A percentile compares a stretch with the other conserved stretches of the same genome.
phyloP scores from a whole-genome alignment of 2,113 vertebrate genomes.

The Dascyllus trimaculatus region DNA sequence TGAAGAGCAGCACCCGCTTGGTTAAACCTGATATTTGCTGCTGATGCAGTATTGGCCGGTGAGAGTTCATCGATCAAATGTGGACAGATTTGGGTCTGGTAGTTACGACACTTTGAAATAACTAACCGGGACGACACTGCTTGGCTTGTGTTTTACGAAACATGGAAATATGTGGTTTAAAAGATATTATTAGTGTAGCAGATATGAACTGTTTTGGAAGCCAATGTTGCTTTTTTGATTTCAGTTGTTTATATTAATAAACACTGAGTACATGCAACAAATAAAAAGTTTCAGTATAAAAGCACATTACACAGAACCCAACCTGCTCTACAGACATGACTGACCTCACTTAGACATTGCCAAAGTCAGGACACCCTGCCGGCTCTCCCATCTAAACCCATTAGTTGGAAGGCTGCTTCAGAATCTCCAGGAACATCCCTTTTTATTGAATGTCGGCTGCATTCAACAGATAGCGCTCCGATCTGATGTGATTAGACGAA shows the following conservation, averaged over 20 bases:
- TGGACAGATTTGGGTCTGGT: constrained; percentile 63
- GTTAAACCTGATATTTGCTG: constrained; percentile 45
- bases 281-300: not conserved
- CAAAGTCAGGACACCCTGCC: constrained; percentile 32
- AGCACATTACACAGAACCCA: constrained; percentile 18
- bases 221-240: not conserved
- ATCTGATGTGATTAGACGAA: constrained; percentile 47
- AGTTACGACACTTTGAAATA: constrained; percentile 24
- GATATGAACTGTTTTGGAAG: not conserved
- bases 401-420: constrained; percentile 46
- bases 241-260: not conserved
- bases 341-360: constrained; percentile 31
- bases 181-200: not conserved
- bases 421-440: constrained; percentile 10
- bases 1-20: constrained; percentile 4
- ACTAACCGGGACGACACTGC: constrained; percentile 1
- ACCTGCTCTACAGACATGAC: constrained; percentile 2
- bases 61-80: constrained; percentile 64
- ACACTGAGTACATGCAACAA: not conserved
- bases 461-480: constrained; percentile 13
- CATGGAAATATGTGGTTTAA: not conserved
- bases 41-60: constrained; percentile 36
- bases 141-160: not conserved
- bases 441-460: constrained; percentile 47
- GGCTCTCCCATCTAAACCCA: constrained; percentile 29